Evolutionary conservation across 2,888 invertebrate species (phyloP).

Genomic region (Drosophila sordidula): DNA sequence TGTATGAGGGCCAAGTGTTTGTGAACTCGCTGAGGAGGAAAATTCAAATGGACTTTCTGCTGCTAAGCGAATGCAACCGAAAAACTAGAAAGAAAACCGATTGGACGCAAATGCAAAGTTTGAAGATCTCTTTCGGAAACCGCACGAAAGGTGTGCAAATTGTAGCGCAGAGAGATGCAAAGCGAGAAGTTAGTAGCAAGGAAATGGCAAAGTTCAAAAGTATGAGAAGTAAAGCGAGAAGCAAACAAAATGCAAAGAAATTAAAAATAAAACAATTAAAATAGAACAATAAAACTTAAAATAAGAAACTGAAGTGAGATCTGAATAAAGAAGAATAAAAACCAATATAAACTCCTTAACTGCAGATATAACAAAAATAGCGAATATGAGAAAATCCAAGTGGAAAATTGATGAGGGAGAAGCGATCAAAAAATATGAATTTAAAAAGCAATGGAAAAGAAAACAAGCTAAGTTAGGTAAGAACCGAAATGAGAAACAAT

Average conservation of each 20-base stretch:
- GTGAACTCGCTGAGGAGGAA: conserved; percentile 30
- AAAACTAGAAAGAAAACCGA: not conserved
- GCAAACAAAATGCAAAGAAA: not conserved
- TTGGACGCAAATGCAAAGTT: not conserved
- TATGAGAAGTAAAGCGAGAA: not conserved
- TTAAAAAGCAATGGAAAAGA: not conserved
- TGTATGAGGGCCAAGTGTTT: conserved; percentile 40
- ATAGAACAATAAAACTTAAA: not conserved
- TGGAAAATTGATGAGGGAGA: not conserved
- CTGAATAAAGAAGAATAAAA: not conserved
- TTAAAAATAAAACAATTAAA: not conserved
- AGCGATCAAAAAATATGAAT: not conserved
- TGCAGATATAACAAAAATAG: too few relatives aligned
- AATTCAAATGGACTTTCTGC: conserved; percentile 53
- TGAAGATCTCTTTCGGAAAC: not conserved
- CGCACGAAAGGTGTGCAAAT: conserved; percentile 9
- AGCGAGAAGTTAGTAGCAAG: not conserved
- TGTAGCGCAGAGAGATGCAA: not conserved
- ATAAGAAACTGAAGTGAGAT: not conserved
- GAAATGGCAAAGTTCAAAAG: not conserved
- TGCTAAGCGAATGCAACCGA: conserved; percentile 19
- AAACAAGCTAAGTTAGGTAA: too few relatives aligned
- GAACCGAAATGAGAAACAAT: too few relatives aligned
- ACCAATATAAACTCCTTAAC: too few relatives aligned
- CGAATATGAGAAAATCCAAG: not conserved